Percentiles rank a stretch among this genome's conserved stretches.
phyloP scores from a whole-genome alignment of 1,140 invertebrate genomes.

The Myzus persicae region DNA sequence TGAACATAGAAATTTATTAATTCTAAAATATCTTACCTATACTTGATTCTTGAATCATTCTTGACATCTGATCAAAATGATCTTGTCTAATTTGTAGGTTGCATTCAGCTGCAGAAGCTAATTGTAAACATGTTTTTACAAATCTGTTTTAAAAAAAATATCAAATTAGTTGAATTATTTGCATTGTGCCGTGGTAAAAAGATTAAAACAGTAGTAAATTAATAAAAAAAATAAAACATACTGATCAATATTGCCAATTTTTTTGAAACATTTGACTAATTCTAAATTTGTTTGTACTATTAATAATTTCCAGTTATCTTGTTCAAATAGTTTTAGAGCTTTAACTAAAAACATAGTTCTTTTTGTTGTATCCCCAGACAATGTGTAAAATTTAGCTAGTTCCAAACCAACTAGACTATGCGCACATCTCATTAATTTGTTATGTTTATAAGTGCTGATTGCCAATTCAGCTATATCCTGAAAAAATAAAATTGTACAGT shows the following conservation, averaged over 20 bases:
- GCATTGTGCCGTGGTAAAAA: not conserved
- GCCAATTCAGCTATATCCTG: conserved; percentile 91
- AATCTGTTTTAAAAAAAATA: conserved; percentile 38
- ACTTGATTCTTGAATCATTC: conserved; percentile 29
- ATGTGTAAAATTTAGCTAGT: conserved; percentile 88
- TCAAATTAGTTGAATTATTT: conserved; percentile 30
- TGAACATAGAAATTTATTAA: not conserved
- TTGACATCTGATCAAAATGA: conserved; percentile 50
- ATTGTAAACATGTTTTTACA: conserved; percentile 51
- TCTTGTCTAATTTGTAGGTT: conserved; percentile 34
- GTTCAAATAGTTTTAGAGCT: conserved; percentile 82
- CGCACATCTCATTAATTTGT: conserved; percentile 84
- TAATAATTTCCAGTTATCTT: conserved; percentile 85
- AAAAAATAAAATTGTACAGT: conserved; percentile 59
- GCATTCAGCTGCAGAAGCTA: conserved; percentile 25
- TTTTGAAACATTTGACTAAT: conserved; percentile 84
- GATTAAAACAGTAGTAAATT: not conserved
- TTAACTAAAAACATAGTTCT: conserved; percentile 88
- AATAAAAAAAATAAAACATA: conserved; percentile 62
- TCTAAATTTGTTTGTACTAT: conserved; percentile 83
- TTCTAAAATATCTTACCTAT: conserved; percentile 22
- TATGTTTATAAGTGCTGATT: conserved; percentile 97
- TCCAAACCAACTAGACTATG: conserved; percentile 83
- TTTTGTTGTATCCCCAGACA: conserved; percentile 85
- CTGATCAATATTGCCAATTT: conserved; percentile 76